Base-by-base conservation (phyloP, 2,888 invertebrate species). In the Latheticus oryzae region DNA sequence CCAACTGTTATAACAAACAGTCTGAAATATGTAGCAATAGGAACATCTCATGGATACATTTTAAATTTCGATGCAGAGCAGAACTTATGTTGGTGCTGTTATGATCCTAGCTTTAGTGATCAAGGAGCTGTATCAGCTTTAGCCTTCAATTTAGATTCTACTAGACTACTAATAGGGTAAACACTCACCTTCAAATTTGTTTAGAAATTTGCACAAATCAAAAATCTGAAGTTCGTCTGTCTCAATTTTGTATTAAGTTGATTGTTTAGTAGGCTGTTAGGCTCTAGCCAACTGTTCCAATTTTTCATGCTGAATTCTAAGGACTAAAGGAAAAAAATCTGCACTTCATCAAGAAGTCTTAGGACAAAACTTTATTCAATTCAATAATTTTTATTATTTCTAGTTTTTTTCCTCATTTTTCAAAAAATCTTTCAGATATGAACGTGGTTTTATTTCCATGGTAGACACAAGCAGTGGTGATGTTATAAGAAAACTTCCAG, bases 21-120 rank as follows among this genome's bases (percentile, higher is more conserved):
- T 62, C 82, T 86, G 4, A 88, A 89, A 48, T 87, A 90, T 78
- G 85, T 96, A 60, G 92, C 92, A n/a, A 86, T 97, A 17, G 97
- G 97, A 23, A 97, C 96, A 17, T 94, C 95, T 15, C 95, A 96
- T 78, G 97, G 97, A 0, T 87, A 94, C 65, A 85, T 95, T 47
- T 81, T 97, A 16, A 88, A 93, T 48, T 95, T 94, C 79, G 92
- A 93, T 82, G 82, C 85, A 40, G 87, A 91, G 28, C 96, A 97
- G 79, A 91, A 91, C 5, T 79, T 97, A 62, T 87, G 93, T 73
- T 97, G 95, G 94, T 95, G 93, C 62, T 89, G 88, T 70, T 82
- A 89, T 65, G 88, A 89, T 61, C 81, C 85, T 65, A 80, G 82
- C 35, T 85, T 88, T 30, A 80, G 82, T 37, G 87, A 88, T 68